Evolutionary conservation across 2,113 vertebrate species (phyloP).

Genomic region (Tragulus kanchil): DNA sequence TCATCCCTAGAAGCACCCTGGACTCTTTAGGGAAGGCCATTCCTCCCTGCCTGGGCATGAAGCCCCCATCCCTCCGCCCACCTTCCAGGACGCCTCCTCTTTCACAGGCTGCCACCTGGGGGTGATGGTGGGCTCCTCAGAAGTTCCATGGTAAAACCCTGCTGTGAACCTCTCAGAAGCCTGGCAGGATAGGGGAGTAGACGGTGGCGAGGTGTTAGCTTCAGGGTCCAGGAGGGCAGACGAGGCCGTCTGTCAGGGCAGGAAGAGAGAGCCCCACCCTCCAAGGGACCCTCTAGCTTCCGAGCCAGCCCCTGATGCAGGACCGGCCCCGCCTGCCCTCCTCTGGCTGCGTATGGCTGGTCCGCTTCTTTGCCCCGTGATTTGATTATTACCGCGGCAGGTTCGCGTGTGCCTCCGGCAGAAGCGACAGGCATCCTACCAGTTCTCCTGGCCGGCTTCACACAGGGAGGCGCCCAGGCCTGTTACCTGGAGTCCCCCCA

Average conservation of each 20-base stretch:
- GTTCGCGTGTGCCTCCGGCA: slow-evolving; percentile 52
- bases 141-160: background rate
- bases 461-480: slow-evolving; percentile 53
- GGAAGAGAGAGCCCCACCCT: background rate
- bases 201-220: rapidly evolving
- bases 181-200: background rate
- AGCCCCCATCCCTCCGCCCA: background rate
- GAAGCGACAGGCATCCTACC: slow-evolving; percentile 70
- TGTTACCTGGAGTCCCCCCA: slow-evolving; percentile 70
- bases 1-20: background rate
- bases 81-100: background rate
- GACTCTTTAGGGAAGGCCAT: background rate
- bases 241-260: rapidly evolving
- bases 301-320: background rate
- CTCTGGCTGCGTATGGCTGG: background rate
- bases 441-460: slow-evolving; percentile 73
- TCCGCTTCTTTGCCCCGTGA: slow-evolving; percentile 73
- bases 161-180: background rate
- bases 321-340: background rate
- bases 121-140: background rate
- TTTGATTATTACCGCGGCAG: slow-evolving; percentile 53
- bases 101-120: background rate
- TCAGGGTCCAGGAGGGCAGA: background rate
- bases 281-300: background rate
- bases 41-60: background rate